phyloP scores from a whole-genome alignment of 2,113 vertebrate genomes.

The western clawed frog (Xenopus tropicalis) region DNA sequence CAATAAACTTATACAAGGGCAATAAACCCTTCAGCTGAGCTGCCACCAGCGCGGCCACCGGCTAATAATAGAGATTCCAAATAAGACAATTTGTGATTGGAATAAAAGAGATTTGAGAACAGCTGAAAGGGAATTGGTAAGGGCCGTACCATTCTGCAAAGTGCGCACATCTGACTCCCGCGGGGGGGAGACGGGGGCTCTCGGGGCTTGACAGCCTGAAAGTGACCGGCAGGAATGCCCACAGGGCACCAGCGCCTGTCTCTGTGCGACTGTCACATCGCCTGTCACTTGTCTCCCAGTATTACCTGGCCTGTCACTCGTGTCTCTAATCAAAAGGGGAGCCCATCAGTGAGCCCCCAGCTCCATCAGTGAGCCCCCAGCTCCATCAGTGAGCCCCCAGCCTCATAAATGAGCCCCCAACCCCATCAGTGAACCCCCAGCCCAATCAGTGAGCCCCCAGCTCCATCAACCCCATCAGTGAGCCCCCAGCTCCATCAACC shows the following conservation, averaged over 20 bases:
- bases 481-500: too few relatives aligned
- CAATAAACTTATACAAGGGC: slow-evolving; percentile 35
- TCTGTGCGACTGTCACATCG: not conserved
- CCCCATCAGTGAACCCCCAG: too few relatives aligned
- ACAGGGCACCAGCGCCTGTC: not conserved
- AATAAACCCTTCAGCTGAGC: slow-evolving; percentile 25
- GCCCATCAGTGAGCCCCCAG: not conserved
- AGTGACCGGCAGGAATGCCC: not conserved
- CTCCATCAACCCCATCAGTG: too few relatives aligned
- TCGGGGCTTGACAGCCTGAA: not conserved
- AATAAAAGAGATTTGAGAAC: not conserved
- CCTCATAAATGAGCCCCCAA: too few relatives aligned
- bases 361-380: too few relatives aligned
- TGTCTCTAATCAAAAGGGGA: not conserved
- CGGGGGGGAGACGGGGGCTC: not conserved
- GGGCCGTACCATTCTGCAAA: not conserved
- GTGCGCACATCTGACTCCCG: not conserved
- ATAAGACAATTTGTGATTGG: not conserved
- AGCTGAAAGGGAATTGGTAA: not conserved
- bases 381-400: too few relatives aligned
- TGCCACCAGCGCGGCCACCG: not conserved
- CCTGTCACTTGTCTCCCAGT: not conserved
- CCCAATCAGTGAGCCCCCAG: too few relatives aligned
- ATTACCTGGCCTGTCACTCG: not conserved
- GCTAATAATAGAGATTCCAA: not conserved